Evolutionary conservation across 2,888 invertebrate species (phyloP), one percentile per base, ranked within the genome.

Genomic region (Cyclophora punctaria): DNA sequence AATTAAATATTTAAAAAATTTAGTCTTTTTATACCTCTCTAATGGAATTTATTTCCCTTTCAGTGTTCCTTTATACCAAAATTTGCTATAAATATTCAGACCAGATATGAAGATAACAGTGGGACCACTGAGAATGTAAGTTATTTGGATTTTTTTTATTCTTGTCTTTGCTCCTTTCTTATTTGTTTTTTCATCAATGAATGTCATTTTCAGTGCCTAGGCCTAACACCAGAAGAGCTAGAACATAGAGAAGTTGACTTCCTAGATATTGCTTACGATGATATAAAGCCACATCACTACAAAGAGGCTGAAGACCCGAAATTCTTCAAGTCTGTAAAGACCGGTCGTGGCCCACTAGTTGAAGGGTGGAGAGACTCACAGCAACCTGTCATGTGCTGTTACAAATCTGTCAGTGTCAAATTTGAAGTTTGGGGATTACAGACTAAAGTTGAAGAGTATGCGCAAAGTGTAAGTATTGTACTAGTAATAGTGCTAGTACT

Each of bases 401-500:
- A 98, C 73, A 97, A 98, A 81, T 84, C 94, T 48, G 96, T 97
- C 0, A 90, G 93, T 71, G 95, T 94, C 40, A 94, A 93, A 55
- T 97, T 97, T 78, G 97, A 97, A 82, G 94, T 98, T 3, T 97
- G 97, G 95, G 97, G 97, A 0, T 82, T 97, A 55, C 97, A 97
- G 81, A 95, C 96, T 2, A 92, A 91, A 77, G 95, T 96, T 0
- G 97, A 97, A 79, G 95, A 96, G 51, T 96, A 94, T 77, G 93
- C 96, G 48, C 97, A 97, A 66, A 93, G 91, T 66, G 95, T 95
- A 89, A 62, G 80, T 75, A n/a, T n/a, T n/a, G n/a, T n/a, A n/a
- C n/a, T n/a, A n/a, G n/a, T n/a, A n/a, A n/a, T n/a, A n/a, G n/a
- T n/a, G n/a, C n/a, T n/a, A n/a, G n/a, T n/a, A 52, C 45, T 42